Base-by-base conservation (phyloP, 1,140 invertebrate genomes). In the Drosophila lowei region DNA sequence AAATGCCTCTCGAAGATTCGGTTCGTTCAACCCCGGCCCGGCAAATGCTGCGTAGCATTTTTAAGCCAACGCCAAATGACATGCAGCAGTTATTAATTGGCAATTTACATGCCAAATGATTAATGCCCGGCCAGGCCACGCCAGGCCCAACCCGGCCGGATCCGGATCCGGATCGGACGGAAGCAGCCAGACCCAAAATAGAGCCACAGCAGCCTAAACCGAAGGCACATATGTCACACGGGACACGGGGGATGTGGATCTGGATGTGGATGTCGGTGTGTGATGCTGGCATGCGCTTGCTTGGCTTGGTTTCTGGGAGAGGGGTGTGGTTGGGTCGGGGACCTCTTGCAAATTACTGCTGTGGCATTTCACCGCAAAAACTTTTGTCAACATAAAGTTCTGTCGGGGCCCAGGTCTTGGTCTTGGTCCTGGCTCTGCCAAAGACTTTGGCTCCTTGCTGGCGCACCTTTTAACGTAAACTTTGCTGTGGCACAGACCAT, bases 61-160 rank as follows among this genome's bases (percentile, higher is more conserved):
- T 83, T 63, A 78, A 81, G 79, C 64, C 71, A 47, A 84, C 54
- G 83, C 74, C 74, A 88, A 88, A 88, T 83, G 84, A 88, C 83
- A 88, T 89, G 79, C 77, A 85, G 85, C 80, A 89, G 85, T 89
- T 89, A 89, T 89, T 89, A 89, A 89, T 89, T 89, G 84, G 79
- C 85, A 89, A 89, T 89, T 89, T 89, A 89, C 84, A 89, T 89
- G 85, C 77, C 85, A 79, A 89, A 89, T 89, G 84, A 89, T 89
- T 89, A 89, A 89, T 89, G 85, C 74, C 70, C 28, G 53, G 56
- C 71, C 62, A 43, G 73, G 58, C 44, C 44, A 13, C 8, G 8
- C 28, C 28, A 2, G 30, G 9, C 9, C 30, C 0, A 3, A 9
- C 9, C 34, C 1, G 34, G 11, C 34, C 34, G 11, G 11, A 13